Base-by-base conservation (phyloP, 2,888 invertebrate species). In the Sesia bembeciformis region DNA sequence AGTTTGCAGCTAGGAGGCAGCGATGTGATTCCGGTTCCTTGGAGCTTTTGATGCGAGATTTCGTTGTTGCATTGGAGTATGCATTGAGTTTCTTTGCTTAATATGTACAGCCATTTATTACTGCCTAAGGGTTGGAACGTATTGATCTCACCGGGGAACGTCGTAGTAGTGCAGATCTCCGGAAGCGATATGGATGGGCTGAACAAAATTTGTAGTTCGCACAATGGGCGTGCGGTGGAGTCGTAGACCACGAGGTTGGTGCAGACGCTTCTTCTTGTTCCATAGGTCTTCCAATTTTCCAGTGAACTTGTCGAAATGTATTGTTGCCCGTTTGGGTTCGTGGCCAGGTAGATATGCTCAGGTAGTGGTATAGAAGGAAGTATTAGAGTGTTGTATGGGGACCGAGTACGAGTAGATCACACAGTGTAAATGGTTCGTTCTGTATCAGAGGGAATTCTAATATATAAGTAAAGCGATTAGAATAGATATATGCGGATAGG, bases 241-340 rank as follows among this genome's bases (percentile, higher is more conserved):
- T 56, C 38, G 56, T 56, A 56, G 41, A 56, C 46, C 4, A 49
- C n/a, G 4, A 54, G 7, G 8, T 43, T 39, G 8, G 41, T 54
- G 54, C 56, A 56, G 39, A 54, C 51, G 23, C 23, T 23, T 23
- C 23, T 23, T 23, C 23, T 23, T 23, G 23, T 23, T 23, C 23
- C 23, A 23, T 23, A 23, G 2, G 23, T 23, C 23, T 23, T 23
- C 1, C 23, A 23, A 23, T 1, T 23, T 23, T 23, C 23, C 23
- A 23, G 23, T 23, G 23, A 23, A 23, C 23, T 23, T 2, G 23
- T 23, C 23, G 23, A 23, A 23, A 23, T 23, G 23, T 23, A 23
- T 23, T 42, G 7, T 7, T 42, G 42, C 1, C 42, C 42, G 42
- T 42, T 42, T 5, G 42, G 42, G 42, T 42, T 42, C 42, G 42